Evolutionary conservation across 2,797 vertebrate genomes (phyloP).

Genomic region (Emydoidea blandingii): DNA sequence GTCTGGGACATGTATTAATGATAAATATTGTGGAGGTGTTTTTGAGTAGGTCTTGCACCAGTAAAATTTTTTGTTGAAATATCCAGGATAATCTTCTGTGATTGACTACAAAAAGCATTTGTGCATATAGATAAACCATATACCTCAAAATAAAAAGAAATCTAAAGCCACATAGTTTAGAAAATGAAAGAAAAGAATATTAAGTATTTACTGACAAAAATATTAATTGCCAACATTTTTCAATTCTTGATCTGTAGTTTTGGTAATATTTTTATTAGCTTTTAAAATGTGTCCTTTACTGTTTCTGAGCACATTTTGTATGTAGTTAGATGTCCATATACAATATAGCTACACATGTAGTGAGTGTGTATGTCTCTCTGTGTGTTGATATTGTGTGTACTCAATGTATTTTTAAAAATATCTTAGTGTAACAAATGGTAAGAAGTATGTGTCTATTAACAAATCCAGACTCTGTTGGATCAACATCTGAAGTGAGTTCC

Average conservation of each 20-base stretch:
- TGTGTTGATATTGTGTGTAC: not conserved
- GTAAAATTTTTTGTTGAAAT: not conserved
- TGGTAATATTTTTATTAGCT: not conserved
- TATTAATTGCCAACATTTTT: not conserved
- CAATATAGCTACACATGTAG: not conserved
- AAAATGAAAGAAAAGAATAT: not conserved
- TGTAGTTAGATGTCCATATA: not conserved
- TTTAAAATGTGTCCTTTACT: not conserved
- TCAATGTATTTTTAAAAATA: not conserved
- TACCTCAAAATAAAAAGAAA: not conserved
- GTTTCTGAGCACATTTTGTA: not conserved
- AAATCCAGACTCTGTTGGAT: not conserved
- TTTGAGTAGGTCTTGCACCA: not conserved
- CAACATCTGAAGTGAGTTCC: not conserved
- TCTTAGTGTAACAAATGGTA: not conserved
- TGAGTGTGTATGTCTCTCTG: not conserved
- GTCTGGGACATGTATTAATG: not conserved
- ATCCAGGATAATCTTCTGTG: not conserved
- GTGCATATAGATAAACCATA: not conserved
- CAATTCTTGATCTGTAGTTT: not conserved
- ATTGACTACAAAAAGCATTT: not conserved
- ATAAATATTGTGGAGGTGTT: not conserved
- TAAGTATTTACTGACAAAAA: not conserved
- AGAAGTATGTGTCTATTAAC: not conserved
- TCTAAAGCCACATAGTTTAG: fast-evolving